A percentile compares a stretch with the other conserved stretches of the same genome.
Conservation (phyloP, 2,113 vertebrate genomes). For the Thymallus thymallus region DNA sequence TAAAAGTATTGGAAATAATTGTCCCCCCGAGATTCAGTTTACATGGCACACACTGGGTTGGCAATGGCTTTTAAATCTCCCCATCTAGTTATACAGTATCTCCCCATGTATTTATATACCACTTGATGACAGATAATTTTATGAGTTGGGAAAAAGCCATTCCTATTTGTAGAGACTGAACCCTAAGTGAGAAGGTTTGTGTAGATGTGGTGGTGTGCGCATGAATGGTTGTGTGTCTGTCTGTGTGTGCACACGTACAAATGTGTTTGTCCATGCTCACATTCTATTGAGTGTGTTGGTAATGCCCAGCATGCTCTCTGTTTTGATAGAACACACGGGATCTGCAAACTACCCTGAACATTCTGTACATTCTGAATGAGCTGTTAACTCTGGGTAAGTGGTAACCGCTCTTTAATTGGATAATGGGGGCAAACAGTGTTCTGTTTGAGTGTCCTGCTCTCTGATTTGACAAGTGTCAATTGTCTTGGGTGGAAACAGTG, state of each 20-base stretch:
- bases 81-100: neutral
- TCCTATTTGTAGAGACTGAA: no score
- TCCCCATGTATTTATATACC: neutral
- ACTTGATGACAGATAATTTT: neutral
- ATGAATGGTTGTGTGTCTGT: no score
- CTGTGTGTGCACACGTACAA: neutral
- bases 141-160: neutral
- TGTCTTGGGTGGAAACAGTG: no score
- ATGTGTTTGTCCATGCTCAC: neutral
- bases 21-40: no score
- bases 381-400: constrained; percentile 88
- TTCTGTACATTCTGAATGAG: constrained; percentile 90
- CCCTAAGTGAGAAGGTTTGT: neutral
- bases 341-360: constrained; percentile 87
- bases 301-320: constrained; percentile 36
- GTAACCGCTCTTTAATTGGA: neutral
- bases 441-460: no score
- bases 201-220: no score
- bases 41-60: no score
- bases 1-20: no score
- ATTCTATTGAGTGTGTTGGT: neutral
- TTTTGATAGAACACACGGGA: constrained; percentile 85
- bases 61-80: no score
- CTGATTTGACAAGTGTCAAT: no score
- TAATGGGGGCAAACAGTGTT: no score